phyloP scores from a whole-genome alignment of 2,797 vertebrate genomes.

The Kryptopterus vitreolus region DNA sequence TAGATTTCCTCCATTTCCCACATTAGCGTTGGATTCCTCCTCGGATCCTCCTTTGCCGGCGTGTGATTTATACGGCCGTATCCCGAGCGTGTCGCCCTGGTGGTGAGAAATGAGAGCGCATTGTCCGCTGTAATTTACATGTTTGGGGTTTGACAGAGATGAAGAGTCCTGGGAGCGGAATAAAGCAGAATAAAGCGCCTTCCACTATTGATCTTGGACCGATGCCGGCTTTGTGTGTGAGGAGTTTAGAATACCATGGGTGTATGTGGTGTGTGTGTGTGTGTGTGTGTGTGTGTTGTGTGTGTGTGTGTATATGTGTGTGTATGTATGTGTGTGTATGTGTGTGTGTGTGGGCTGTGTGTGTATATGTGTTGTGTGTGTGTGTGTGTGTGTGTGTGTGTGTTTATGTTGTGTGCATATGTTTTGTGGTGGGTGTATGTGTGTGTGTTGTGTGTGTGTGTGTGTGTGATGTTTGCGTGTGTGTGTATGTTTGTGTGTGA shows the following conservation, averaged over 20 bases:
- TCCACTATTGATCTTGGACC: slow-evolving; percentile 55
- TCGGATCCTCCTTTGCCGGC: slow-evolving; percentile 2
- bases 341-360: slow-evolving; percentile 33
- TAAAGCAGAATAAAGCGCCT: slow-evolving; percentile 38
- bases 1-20: slow-evolving; percentile 34
- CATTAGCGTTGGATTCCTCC: slow-evolving; percentile 25
- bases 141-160: slow-evolving; percentile 46
- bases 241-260: neutral
- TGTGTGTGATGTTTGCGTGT: neutral
- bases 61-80: slow-evolving; percentile 34
- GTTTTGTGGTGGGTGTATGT: slow-evolving; percentile 36
- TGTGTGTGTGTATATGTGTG: slow-evolving; percentile 44
- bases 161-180: slow-evolving; percentile 36
- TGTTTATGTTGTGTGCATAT: slow-evolving; percentile 38
- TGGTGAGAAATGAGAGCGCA: slow-evolving; percentile 28
- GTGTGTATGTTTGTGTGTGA: slow-evolving; percentile 44
- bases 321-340: slow-evolving; percentile 17
- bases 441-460: slow-evolving; percentile 43
- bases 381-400: slow-evolving; percentile 20
- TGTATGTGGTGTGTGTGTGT: slow-evolving; percentile 45
- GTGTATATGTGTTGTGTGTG: slow-evolving; percentile 45
- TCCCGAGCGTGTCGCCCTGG: slow-evolving; percentile 6
- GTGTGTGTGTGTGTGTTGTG: slow-evolving; percentile 3
- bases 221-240: slow-evolving; percentile 36
- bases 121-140: slow-evolving; percentile 27